Percentiles rank a stretch among this genome's conserved stretches.
These are phyloP conservation scores for Rapana venosa DNA, from an alignment of 2,888 invertebrate species.

Conservation along the genomic window DNA sequence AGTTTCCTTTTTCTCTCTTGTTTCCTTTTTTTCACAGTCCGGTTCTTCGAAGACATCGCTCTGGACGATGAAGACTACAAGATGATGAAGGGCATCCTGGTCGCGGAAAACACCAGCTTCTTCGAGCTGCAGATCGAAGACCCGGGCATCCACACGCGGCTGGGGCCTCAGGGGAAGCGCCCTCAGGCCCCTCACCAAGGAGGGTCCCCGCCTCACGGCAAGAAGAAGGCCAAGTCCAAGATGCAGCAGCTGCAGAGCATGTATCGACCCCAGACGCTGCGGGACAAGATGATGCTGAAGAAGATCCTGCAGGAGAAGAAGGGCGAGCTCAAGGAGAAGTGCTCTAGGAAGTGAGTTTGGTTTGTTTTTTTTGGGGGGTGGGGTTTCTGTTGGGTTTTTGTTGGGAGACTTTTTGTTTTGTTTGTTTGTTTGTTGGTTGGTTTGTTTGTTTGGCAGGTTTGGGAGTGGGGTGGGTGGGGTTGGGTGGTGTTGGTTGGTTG, in stretches of 20 bases:
- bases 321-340: constrained; percentile 41
- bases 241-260: not conserved
- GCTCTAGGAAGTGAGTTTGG: too few species aligned
- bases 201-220: not conserved
- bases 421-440: too few species aligned
- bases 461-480: too few species aligned
- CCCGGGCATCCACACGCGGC: constrained; percentile 52
- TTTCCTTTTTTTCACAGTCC: constrained; percentile 63
- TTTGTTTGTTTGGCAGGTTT: too few species aligned
- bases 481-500: too few species aligned
- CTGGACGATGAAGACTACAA: constrained; percentile 68
- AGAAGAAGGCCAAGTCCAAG: not conserved
- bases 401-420: too few species aligned
- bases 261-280: constrained; percentile 42
- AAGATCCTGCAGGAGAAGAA: constrained; percentile 47
- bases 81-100: constrained; percentile 49
- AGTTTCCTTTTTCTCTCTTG: too few species aligned
- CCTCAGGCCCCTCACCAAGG: not conserved
- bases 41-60: constrained; percentile 73
- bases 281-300: constrained; percentile 45
- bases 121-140: constrained; percentile 65
- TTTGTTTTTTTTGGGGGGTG: not conserved
- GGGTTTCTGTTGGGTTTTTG: not conserved
- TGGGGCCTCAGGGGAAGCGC: not conserved
- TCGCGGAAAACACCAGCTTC: constrained; percentile 47